These are phyloP conservation scores for Rotaria sp. DNA, from an alignment of 2,888 invertebrate genomes.

Conservation along the genomic window DNA sequence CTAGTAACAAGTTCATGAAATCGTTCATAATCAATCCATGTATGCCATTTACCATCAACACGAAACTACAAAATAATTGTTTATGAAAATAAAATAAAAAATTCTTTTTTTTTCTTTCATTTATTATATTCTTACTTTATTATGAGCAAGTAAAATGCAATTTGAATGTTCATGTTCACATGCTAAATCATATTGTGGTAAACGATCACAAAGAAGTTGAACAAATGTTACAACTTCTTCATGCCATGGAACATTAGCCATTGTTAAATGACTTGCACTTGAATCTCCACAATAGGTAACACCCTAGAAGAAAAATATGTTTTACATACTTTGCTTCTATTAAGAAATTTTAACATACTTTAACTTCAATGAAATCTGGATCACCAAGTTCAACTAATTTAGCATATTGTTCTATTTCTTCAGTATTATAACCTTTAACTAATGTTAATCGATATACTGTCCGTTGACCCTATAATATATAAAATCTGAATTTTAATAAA, in stretches of 20 bases:
- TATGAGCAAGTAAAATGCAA: conserved; percentile 60
- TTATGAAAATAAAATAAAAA: neutral
- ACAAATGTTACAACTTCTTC: conserved; percentile 60
- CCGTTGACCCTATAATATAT: conserved; percentile 56
- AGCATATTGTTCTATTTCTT: conserved; percentile 60
- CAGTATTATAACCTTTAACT: conserved; percentile 61
- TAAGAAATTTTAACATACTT: conserved; percentile 51
- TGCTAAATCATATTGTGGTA: conserved; percentile 59
- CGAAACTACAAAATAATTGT: conserved; percentile 56
- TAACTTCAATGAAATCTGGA: conserved; percentile 63
- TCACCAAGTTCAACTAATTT: conserved; percentile 58
- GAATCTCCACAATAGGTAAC: conserved; percentile 62
- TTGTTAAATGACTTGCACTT: conserved; percentile 58
- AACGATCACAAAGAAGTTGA: conserved; percentile 53
- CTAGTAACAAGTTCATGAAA: conserved; percentile 57
- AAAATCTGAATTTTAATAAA: neutral
- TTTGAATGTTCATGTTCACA: conserved; percentile 63
- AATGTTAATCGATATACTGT: conserved; percentile 62
- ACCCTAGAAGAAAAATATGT: conserved; percentile 44
- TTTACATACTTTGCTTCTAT: too few relatives aligned
- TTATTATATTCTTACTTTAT: conserved; percentile 52
- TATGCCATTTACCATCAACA: conserved; percentile 59
- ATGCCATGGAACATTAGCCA: conserved; percentile 63
- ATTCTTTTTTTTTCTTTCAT: too few relatives aligned
- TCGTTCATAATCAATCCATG: conserved; percentile 61